Percentiles rank a stretch among this genome's conserved stretches.
These are phyloP conservation scores for Antedon mediterranea DNA, from an alignment of 53 echinoderm and acorn worm species.

Conservation along the genomic window DNA sequence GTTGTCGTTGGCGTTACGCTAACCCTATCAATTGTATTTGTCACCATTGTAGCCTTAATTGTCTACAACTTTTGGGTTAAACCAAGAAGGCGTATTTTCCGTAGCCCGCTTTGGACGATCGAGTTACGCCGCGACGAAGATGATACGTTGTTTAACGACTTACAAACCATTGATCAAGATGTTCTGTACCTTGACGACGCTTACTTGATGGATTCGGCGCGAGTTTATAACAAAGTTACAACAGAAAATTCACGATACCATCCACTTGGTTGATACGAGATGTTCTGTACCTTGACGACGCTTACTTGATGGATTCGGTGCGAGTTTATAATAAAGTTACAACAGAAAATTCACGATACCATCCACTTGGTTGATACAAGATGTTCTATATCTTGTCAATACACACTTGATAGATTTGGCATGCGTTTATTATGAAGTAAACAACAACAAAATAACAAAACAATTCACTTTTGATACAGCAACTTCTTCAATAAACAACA, in stretches of 20 bases:
- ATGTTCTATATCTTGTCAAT: too few species aligned
- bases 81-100: neutral
- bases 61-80: neutral
- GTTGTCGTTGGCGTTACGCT: neutral
- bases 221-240: neutral
- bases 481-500: too few species aligned
- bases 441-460: too few species aligned
- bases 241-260: neutral
- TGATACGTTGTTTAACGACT: slow-evolving; percentile 19
- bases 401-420: too few species aligned
- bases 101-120: slow-evolving; percentile 44
- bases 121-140: slow-evolving; percentile 39
- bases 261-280: neutral
- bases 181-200: slow-evolving; percentile 89
- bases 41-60: neutral
- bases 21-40: neutral
- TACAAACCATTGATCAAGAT: slow-evolving; percentile 19
- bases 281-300: too few species aligned
- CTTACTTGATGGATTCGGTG: slow-evolving; percentile 82
- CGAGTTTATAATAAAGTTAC: neutral
- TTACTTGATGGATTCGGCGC: slow-evolving; percentile 75
- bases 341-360: neutral
- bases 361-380: neutral
- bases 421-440: too few species aligned
- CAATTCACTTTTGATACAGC: too few species aligned